These are phyloP conservation scores for Drosophila ezoana DNA, from an alignment of 2,888 invertebrate species.

Conservation along the genomic window DNA sequence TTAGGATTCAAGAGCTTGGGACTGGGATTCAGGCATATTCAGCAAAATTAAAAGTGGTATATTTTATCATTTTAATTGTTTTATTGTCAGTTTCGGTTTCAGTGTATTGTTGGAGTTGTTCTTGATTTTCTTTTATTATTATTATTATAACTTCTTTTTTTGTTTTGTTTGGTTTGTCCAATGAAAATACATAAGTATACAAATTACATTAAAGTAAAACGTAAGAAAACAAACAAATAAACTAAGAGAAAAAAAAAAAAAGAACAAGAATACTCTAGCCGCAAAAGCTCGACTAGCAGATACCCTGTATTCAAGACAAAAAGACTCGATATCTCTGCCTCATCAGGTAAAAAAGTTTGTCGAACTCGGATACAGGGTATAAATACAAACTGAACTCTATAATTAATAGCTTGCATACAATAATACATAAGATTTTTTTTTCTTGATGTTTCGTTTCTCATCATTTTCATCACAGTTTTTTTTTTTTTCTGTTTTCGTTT, in stretches of 20 bases:
- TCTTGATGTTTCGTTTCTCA: constrained; percentile 30
- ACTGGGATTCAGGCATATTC: not conserved
- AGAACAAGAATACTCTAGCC: constrained; percentile 30
- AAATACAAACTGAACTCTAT: constrained; percentile 28
- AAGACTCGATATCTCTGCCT: not conserved
- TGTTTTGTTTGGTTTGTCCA: constrained; percentile 38
- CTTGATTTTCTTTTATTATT: constrained; percentile 19
- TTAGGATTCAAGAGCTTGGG: constrained; percentile 2
- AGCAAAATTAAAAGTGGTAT: constrained; percentile 29
- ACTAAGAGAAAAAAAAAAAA: constrained; percentile 10
- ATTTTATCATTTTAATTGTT: constrained; percentile 40
- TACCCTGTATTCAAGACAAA: constrained; percentile 13
- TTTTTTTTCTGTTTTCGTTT: constrained; percentile 43
- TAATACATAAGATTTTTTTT: constrained; percentile 54
- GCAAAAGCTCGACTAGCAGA: constrained; percentile 17
- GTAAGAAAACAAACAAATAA: constrained; percentile 12
- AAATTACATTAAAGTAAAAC: constrained; percentile 45
- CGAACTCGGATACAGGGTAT: constrained; percentile 21
- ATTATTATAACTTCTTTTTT: constrained; percentile 1
- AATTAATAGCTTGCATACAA: constrained; percentile 45
- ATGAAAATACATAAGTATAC: constrained; percentile 40
- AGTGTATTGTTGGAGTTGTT: constrained; percentile 28
- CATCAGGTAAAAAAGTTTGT: too few species aligned
- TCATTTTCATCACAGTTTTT: constrained; percentile 67
- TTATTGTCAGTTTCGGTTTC: constrained; percentile 55